A percentile compares a stretch with the other conserved stretches of the same genome.
phyloP scores from a whole-genome alignment of 2,797 vertebrate species.

The Glyptemys insculpta region DNA sequence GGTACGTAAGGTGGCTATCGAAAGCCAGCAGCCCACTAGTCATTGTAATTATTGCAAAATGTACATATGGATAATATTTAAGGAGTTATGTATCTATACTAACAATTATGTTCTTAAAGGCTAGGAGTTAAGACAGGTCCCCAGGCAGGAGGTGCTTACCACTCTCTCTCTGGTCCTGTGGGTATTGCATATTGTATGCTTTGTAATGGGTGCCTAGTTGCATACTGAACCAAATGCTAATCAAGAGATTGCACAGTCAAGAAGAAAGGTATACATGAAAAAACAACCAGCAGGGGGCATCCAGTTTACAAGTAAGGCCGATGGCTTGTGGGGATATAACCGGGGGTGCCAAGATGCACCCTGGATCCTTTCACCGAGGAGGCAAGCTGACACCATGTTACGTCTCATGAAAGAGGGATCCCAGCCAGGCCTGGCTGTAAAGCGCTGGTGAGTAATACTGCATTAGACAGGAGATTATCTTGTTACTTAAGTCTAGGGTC shows the following conservation, averaged over 20 bases:
- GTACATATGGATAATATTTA: not conserved
- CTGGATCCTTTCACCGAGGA: not conserved
- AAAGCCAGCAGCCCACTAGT: not conserved
- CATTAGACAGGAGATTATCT: not conserved
- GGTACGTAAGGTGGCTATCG: not conserved
- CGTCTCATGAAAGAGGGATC: not conserved
- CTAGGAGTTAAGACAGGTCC: not conserved
- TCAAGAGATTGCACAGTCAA: not conserved
- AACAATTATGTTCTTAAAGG: not conserved
- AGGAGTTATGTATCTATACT: not conserved
- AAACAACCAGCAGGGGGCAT: not conserved
- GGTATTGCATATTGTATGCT: not conserved
- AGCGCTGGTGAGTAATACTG: not conserved
- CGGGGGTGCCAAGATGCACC: not conserved
- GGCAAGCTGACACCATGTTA: not conserved
- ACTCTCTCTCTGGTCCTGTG: not conserved
- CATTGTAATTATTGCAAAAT: not conserved
- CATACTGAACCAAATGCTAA: not conserved
- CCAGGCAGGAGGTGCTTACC: not conserved
- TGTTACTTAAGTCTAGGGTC: not conserved
- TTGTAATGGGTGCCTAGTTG: not conserved
- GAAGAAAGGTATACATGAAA: not conserved
- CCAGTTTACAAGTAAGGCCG: not conserved
- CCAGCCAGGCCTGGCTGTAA: not conserved
- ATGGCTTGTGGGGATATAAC: not conserved